Conservation (phyloP, 2,113 vertebrate species). For the Xenopus borealis region DNA sequence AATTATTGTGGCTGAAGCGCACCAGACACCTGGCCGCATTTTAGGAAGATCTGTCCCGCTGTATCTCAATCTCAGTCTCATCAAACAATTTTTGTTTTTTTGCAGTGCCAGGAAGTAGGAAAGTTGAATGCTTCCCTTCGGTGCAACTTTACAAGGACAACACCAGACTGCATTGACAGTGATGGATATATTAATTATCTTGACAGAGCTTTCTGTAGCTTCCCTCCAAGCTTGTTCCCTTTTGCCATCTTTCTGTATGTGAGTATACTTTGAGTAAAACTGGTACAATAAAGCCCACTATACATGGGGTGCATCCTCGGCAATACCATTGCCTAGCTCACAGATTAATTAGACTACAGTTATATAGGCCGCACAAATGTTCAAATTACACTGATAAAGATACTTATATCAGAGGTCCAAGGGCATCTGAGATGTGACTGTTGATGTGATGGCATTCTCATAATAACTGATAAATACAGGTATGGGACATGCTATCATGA, state of each 20-base stretch:
- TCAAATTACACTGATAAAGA: too few species aligned
- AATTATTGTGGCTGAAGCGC: too few species aligned
- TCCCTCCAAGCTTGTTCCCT: slow-evolving; percentile 71
- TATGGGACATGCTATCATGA: too few species aligned
- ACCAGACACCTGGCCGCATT: too few species aligned
- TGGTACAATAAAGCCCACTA: neutral
- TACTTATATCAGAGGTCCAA: too few species aligned
- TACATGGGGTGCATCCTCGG: too few species aligned
- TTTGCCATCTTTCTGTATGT: slow-evolving; percentile 74
- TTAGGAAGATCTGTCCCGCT: neutral
- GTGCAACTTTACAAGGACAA: slow-evolving; percentile 78
- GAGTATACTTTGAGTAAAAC: slow-evolving; percentile 43
- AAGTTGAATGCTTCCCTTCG: slow-evolving; percentile 65
- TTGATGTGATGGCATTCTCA: too few species aligned
- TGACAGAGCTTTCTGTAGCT: slow-evolving; percentile 74
- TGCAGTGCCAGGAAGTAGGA: slow-evolving; percentile 79
- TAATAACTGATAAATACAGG: too few species aligned
- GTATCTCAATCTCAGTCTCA: neutral
- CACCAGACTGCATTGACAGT: slow-evolving; percentile 69
- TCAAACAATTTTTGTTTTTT: neutral
- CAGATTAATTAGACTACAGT: too few species aligned
- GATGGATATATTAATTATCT: slow-evolving; percentile 85
- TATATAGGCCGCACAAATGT: too few species aligned
- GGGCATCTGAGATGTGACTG: too few species aligned
- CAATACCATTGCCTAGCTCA: too few species aligned